Conservation (phyloP, 1,140 invertebrate species). For the Eufriesea mexicana region DNA sequence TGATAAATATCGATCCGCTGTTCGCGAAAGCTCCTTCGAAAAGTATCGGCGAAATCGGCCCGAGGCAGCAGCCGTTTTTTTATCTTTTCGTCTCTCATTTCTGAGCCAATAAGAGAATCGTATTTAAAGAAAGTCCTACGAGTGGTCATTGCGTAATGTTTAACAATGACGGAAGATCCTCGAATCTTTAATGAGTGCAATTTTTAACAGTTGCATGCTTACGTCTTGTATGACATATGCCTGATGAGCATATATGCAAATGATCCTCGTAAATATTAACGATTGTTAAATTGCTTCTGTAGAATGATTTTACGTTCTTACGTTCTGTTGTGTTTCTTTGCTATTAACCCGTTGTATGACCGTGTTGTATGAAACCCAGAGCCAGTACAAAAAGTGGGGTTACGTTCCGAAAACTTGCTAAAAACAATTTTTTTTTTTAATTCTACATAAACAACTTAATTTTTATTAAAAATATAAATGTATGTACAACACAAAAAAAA, state of each 20-base stretch:
- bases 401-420: no score
- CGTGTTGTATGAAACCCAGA: no score
- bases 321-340: no score
- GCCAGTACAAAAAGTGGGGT: no score
- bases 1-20: conserved; percentile 45
- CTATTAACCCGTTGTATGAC: no score
- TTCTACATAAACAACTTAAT: no score
- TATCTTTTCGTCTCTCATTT: conserved; percentile 50
- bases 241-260: background rate
- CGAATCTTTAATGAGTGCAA: background rate
- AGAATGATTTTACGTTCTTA: no score
- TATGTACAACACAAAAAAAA: no score
- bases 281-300: no score
- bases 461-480: no score
- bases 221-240: background rate
- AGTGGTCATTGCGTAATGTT: conserved; percentile 7
- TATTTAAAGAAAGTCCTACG: conserved; percentile 32
- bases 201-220: background rate
- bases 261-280: no score
- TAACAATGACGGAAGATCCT: background rate
- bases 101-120: conserved; percentile 43
- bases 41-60: conserved; percentile 55
- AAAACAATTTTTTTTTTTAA: no score
- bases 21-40: conserved; percentile 53
- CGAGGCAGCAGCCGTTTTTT: conserved; percentile 28